Conservation (phyloP, 2,797 vertebrate genomes). For the Diceros bicornis region DNA sequence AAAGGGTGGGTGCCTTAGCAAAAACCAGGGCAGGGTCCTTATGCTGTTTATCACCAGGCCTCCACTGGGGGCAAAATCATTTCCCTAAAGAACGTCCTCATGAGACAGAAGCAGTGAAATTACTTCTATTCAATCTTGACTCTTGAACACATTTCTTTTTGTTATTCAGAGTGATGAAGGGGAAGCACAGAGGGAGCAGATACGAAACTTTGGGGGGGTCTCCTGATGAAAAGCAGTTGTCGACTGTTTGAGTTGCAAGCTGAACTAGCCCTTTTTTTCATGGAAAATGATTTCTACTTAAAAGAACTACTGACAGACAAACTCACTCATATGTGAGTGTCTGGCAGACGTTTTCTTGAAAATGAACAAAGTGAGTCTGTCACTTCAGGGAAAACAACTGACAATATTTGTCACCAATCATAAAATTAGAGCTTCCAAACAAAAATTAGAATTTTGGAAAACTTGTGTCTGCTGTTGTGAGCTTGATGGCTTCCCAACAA, state of each 20-base stretch:
- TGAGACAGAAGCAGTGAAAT: not conserved
- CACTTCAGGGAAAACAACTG: not conserved
- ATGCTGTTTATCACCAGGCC: not conserved
- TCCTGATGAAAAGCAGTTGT: not conserved
- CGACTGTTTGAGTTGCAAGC: not conserved
- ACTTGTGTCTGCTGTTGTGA: not conserved
- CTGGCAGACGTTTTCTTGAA: not conserved
- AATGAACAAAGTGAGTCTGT: not conserved
- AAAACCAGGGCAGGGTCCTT: too few relatives aligned
- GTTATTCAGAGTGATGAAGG: not conserved
- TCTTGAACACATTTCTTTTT: not conserved
- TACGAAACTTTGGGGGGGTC: accelerated
- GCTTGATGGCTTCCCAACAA: not conserved
- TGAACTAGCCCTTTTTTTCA: not conserved
- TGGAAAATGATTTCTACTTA: not conserved
- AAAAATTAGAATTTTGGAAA: not conserved
- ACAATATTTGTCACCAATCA: not conserved
- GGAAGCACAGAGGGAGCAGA: not conserved
- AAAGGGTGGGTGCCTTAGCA: not conserved
- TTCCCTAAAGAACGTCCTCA: too few relatives aligned
- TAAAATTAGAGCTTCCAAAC: not conserved
- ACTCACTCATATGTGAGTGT: not conserved
- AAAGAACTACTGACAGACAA: not conserved
- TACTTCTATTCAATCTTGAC: not conserved
- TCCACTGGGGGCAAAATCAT: not conserved